Conservation (phyloP, 1,140 invertebrate species). For the Tetragnatha versicolor region DNA sequence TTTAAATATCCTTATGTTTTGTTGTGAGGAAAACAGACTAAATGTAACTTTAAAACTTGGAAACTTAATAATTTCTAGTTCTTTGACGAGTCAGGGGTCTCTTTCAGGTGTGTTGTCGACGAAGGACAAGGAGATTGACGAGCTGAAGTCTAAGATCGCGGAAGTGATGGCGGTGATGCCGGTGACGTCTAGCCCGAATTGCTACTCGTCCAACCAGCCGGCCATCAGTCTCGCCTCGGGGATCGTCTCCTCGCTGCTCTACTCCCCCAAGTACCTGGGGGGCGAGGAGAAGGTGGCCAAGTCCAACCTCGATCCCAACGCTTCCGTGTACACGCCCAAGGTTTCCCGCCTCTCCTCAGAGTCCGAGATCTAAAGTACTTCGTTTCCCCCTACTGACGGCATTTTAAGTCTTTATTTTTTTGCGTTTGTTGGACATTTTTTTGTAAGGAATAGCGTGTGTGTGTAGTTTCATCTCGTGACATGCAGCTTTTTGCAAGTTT, state of each 20-base stretch:
- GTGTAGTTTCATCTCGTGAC: conserved; percentile 34
- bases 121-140: conserved; percentile 89
- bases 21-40: no score
- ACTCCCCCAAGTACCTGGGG: conserved; percentile 58
- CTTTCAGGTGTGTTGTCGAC: conserved; percentile 75
- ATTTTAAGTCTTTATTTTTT: conserved; percentile 8
- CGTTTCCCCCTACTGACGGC: not conserved
- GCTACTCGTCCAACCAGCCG: conserved; percentile 35
- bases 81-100: not conserved
- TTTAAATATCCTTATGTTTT: no score
- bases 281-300: conserved; percentile 60
- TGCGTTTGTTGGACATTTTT: conserved; percentile 46
- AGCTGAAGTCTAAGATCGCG: conserved; percentile 87
- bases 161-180: conserved; percentile 93
- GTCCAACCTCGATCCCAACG: conserved; percentile 88
- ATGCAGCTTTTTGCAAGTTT: conserved; percentile 25
- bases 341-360: conserved; percentile 47
- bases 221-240: conserved; percentile 59
- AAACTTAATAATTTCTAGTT: no score
- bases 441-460: not conserved
- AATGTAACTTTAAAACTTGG: no score
- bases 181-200: conserved; percentile 60
- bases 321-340: conserved; percentile 89
- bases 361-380: conserved; percentile 33
- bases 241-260: conserved; percentile 54